phyloP scores from a whole-genome alignment of 2,888 invertebrate genomes.

The Micoletzkya japonica region DNA sequence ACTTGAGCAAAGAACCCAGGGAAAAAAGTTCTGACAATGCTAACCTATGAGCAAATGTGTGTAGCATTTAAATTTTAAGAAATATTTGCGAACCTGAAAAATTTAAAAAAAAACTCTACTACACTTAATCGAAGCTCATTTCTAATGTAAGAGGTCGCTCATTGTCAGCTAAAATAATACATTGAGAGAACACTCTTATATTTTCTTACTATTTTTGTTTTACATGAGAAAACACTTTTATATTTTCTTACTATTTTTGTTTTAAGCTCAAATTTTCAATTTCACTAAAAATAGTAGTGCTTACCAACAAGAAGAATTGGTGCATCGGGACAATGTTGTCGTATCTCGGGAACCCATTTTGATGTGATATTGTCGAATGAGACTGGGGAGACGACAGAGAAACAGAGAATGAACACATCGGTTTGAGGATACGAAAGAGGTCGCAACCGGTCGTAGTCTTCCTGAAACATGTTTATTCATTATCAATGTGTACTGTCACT shows the following conservation, averaged over 20 bases:
- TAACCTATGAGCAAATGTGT: too few species aligned
- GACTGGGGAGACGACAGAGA: constrained; percentile 97
- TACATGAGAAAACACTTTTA: too few species aligned
- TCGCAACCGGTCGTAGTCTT: constrained; percentile 83
- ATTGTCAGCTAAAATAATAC: too few species aligned
- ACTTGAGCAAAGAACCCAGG: too few species aligned
- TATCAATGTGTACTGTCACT: not conserved
- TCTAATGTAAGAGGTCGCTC: too few species aligned
- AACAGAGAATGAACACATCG: constrained; percentile 98
- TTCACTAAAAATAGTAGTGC: constrained; percentile 64
- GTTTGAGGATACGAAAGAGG: constrained; percentile 97
- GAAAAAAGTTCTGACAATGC: too few species aligned
- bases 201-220: too few species aligned
- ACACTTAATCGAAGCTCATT: too few species aligned
- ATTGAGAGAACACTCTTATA: too few species aligned
- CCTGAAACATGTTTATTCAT: constrained; percentile 34
- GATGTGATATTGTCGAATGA: constrained; percentile 99
- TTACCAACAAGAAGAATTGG: constrained; percentile 96
- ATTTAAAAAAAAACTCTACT: too few species aligned
- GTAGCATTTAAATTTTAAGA: too few species aligned
- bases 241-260: not conserved
- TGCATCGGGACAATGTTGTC: constrained; percentile 98
- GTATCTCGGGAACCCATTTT: constrained; percentile 99
- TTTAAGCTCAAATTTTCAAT: constrained; percentile 4
- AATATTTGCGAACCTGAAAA: too few species aligned